These are phyloP conservation scores for Dynastes tityus DNA, from an alignment of 2,888 invertebrate species.

Conservation along the genomic window DNA sequence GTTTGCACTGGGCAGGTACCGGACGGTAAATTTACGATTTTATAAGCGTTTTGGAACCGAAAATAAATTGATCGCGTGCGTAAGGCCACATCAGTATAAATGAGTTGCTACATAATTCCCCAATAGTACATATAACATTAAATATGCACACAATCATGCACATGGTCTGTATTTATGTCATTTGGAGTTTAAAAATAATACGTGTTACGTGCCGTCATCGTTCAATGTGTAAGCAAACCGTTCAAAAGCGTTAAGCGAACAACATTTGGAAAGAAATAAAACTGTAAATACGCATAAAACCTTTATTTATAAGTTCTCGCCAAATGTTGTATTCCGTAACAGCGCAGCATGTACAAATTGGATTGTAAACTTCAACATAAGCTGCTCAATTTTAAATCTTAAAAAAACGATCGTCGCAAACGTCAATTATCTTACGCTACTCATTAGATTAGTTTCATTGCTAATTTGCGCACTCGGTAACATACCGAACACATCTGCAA, in stretches of 20 bases:
- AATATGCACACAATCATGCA: not conserved
- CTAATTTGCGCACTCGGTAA: too few relatives aligned
- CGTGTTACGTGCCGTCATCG: not conserved
- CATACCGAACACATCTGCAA: too few relatives aligned
- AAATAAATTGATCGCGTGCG: too few relatives aligned
- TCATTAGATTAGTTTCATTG: too few relatives aligned
- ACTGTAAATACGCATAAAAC: constrained; percentile 8
- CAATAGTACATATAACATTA: too few relatives aligned
- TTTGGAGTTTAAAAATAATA: constrained; percentile 36
- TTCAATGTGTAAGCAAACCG: constrained; percentile 34
- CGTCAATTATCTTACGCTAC: too few relatives aligned
- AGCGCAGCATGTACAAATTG: too few relatives aligned
- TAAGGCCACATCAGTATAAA: not conserved
- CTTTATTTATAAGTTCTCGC: constrained; percentile 18
- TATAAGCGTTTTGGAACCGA: too few relatives aligned
- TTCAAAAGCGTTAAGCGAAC: constrained; percentile 18
- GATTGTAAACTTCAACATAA: too few relatives aligned
- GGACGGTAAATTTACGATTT: too few relatives aligned
- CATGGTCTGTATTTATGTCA: constrained; percentile 27
- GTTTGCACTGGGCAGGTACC: too few relatives aligned
- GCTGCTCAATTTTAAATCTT: not conserved
- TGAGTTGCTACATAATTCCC: not conserved
- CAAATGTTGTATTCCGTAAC: not conserved
- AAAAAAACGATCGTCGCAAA: not conserved
- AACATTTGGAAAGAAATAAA: constrained; percentile 32